Conservation (phyloP, 2,113 vertebrate species). For the Oryzias javanicus region DNA sequence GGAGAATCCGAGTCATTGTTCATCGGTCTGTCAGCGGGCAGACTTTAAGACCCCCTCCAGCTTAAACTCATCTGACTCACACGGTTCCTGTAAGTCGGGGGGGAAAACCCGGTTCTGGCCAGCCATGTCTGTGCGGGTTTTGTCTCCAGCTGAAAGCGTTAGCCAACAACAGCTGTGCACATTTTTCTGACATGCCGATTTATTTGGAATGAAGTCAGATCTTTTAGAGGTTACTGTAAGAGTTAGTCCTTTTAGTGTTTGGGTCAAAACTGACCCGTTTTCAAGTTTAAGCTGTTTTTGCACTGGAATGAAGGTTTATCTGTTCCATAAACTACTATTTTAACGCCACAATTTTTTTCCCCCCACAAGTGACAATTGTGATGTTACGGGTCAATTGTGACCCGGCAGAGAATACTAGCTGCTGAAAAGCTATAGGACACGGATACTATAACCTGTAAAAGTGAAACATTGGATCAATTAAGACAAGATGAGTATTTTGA, state of each 20-base stretch:
- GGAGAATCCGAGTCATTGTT: constrained; percentile 25
- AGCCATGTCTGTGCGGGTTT: constrained; percentile 2
- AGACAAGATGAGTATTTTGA: no score
- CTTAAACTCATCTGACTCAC: constrained; percentile 21
- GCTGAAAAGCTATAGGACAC: no score
- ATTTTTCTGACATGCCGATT: constrained; percentile 5
- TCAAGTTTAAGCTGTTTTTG: no score
- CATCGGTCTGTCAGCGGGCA: constrained; percentile 25
- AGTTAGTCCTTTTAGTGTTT: neutral
- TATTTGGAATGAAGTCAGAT: constrained; percentile 6
- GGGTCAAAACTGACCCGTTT: no score
- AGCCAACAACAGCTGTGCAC: constrained; percentile 19
- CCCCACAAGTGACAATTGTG: no score
- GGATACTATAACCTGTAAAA: no score
- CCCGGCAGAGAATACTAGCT: no score
- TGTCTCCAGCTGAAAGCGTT: constrained; percentile 3
- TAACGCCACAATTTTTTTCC: no score
- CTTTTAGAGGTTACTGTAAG: neutral
- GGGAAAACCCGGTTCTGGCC: constrained; percentile 7
- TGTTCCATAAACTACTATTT: no score
- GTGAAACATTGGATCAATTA: no score
- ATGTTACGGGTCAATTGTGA: no score
- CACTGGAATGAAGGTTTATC: neutral
- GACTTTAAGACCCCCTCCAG: constrained; percentile 28
- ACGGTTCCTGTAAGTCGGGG: constrained; percentile 3